A percentile compares a stretch with the other conserved stretches of the same genome.
Conservation (phyloP, 2,797 vertebrate genomes). For the Pangasius mekongensis region DNA sequence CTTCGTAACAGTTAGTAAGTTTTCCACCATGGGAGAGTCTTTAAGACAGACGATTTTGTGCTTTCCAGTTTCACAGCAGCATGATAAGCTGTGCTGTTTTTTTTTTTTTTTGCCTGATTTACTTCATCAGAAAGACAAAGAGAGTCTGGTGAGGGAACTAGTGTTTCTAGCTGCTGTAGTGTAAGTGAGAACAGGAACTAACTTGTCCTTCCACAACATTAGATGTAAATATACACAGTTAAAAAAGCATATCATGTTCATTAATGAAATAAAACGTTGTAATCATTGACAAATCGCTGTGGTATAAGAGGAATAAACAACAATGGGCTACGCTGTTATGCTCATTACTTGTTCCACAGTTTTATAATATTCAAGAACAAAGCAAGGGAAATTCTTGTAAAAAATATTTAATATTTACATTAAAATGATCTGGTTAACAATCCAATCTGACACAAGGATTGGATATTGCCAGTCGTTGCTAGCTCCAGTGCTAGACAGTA, state of each 20-base stretch:
- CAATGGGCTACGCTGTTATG: background rate
- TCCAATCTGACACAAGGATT: background rate
- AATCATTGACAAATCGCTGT: background rate
- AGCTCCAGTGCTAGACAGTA: background rate
- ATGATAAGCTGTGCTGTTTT: background rate
- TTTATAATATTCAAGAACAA: background rate
- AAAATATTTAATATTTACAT: constrained; percentile 34
- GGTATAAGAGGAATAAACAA: background rate
- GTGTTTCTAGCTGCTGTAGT: background rate
- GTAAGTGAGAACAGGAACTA: background rate
- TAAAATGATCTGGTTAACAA: background rate
- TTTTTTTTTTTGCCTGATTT: background rate
- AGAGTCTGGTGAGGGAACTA: background rate
- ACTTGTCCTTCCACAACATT: background rate
- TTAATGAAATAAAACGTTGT: background rate
- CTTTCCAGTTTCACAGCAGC: background rate
- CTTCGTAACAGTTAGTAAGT: background rate
- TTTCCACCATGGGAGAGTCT: background rate
- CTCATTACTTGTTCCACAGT: background rate
- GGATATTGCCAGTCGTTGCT: background rate
- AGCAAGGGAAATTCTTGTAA: constrained; percentile 4
- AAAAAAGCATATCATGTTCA: background rate
- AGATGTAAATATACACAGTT: background rate
- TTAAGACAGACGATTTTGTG: background rate
- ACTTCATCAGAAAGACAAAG: background rate